Evolutionary conservation across 2,113 vertebrate species (phyloP), one percentile per base, ranked within the genome.

Genomic region (Cebus imitator): DNA sequence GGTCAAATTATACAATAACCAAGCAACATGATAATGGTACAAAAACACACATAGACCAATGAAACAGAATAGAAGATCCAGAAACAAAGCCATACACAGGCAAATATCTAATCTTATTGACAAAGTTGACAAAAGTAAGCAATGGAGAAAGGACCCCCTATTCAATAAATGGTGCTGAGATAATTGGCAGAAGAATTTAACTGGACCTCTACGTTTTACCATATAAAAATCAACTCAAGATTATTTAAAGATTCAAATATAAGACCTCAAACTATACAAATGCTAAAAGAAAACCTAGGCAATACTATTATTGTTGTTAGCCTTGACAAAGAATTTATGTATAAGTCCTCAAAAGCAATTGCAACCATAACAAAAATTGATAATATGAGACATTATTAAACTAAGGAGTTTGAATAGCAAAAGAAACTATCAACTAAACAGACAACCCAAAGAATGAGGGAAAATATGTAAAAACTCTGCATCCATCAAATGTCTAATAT

Each of bases 1-100:
- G 0, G 16, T 70, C 16, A n/a, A n/a, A n/a, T 17, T n/a, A n/a
- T 70, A 35, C 1, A 8, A 4, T 70, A 70, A n/a, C 7, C 3
- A 70, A 70, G 18, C 35, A n/a, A n/a, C 17, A n/a, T n/a, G 66
- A 8, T 20, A 70, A n/a, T 70, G 66, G 66, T n/a, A 70, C 66
- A n/a, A 70, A n/a, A 70, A 18, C 8, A 61, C 58, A 70, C 35
- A 20, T 70, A 20, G 35, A n/a, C 35, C 32, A 70, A n/a, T 20
- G 17, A 8, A n/a, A 70, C 35, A n/a, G 32, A 70, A 70, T 4
- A 70, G 66, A n/a, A n/a, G 17, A 70, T 35, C 66, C 66, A n/a
- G 35, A 70, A n/a, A n/a, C 17, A 70, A 70, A 70, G 8, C 16
- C 66, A n/a, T 70, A 8, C 14, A n/a, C 66, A 3, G 4, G 17